Base-by-base conservation (phyloP, 2,888 invertebrate species). In the Macaria notata region DNA sequence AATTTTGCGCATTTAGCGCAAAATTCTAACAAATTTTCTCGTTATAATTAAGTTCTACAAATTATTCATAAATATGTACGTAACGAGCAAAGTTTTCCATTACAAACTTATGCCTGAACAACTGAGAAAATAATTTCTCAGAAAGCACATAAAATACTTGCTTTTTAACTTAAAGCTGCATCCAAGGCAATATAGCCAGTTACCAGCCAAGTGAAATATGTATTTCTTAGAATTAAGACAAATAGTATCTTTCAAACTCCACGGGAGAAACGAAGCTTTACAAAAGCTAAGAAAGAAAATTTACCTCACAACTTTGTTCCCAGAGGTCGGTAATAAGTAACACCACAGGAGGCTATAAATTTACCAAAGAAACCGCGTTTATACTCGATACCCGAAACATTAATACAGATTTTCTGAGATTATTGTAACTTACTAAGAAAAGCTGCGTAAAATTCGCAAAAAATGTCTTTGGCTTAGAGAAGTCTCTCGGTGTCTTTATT, bases 361-460 rank as follows among this genome's bases (percentile, higher is more conserved):
- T 70, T 59, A 54, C 59, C 65, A 72, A 75, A 77, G 76, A 76
- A 76, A 78, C 75, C 74, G 64, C 79, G 70, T 76, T 79, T 78
- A 76, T 75, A 73, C 71, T 75, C 73, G 72, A 79, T 76, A 75
- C 72, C 72, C 69, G 49, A 58, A 63, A 76, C 78, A 81, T 81
- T 79, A 79, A 81, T 80, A 81, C 75, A 76, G 75, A 79, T 81
- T 79, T 78, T 76, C 68, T 66, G 64, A 73, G 75, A 77, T 80
- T 76, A 77, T 76, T 73, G 74, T 73, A 68, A 76, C 69, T 71
- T 72, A 75, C 67, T 49, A 57, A 58, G 59, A 58, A 59, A 57
- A 49, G 47, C 46, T 43, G 36, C 58, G 43, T 41, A 50, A 59
- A 64, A 68, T 62, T 56, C 46, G 55, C 59, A 58, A 57, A 61